phyloP scores from a whole-genome alignment of 2,888 invertebrate species.

The Sinelater perroti region DNA sequence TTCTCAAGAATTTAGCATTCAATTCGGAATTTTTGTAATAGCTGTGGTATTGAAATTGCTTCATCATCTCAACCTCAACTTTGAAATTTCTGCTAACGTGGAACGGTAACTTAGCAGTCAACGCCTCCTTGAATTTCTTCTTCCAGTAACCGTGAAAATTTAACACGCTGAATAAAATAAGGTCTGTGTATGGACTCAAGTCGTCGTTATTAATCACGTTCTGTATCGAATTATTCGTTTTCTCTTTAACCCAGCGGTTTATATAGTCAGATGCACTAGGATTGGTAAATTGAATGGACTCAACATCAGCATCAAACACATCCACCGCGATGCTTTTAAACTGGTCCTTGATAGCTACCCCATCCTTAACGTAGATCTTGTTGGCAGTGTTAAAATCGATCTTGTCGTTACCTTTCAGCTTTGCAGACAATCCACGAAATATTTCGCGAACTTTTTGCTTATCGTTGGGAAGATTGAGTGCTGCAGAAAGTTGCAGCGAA shows the following conservation, averaged over 20 bases:
- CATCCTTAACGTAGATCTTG: conserved; percentile 70
- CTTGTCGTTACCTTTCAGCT: conserved; percentile 41
- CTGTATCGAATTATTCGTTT: conserved; percentile 53
- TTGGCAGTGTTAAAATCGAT: conserved; percentile 51
- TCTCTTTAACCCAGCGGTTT: conserved; percentile 55
- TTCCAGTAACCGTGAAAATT: conserved; percentile 54
- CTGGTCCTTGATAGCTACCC: conserved; percentile 64
- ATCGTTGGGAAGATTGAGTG: conserved; percentile 40
- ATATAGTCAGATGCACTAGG: conserved; percentile 47
- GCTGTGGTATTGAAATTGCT: conserved; percentile 44
- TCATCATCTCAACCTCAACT: conserved; percentile 51
- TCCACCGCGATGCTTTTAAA: conserved; percentile 67
- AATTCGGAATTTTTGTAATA: conserved; percentile 31
- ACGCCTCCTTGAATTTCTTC: conserved; percentile 35
- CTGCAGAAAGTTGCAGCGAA: conserved; percentile 44
- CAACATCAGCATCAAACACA: conserved; percentile 69
- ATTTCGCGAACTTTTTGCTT: conserved; percentile 24
- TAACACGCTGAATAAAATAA: conserved; percentile 55
- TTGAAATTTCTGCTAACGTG: conserved; percentile 38
- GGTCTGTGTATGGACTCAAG: conserved; percentile 43
- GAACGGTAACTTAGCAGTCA: conserved; percentile 46
- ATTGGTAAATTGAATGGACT: conserved; percentile 53
- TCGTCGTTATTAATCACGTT: conserved; percentile 46
- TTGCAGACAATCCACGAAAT: conserved; percentile 39
- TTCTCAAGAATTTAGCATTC: conserved; percentile 49